Evolutionary conservation across 2,888 invertebrate genomes (phyloP), one percentile per base, ranked within the genome.

Genomic region (Halictus quadricinctus): DNA sequence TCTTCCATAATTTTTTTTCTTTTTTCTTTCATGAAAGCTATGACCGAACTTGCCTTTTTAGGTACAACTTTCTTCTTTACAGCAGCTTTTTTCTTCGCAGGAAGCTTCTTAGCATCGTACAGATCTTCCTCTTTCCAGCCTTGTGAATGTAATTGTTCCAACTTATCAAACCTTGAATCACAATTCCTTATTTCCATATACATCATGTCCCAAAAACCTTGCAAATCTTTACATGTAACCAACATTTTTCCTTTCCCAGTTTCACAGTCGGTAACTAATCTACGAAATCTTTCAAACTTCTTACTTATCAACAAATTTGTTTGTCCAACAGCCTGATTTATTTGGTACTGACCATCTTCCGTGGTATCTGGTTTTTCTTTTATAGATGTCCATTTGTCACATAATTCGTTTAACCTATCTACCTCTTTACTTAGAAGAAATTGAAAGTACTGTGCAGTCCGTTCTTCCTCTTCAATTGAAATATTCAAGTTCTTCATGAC

Each of bases 151-250:
- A 93, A 69, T 43, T 90, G 80, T 13, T 91, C 90, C 8, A 94
- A 86, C 50, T 90, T 91, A 2, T 89, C 80, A 64, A 94, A 94
- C 8, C 94, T 88, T 10, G 69, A 79, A 7, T 93, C 89, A 76
- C 94, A 94, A 72, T 94, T 86, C 36, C 86, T 90, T 21, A 95
- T 95, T 95, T 98, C 97, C 94, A 97, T 96, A 89, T 96, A 96
- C 60, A 97, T 96, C 97, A 97, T 97, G 91, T 98, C 98, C 98
- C 98, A 98, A 95, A 98, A 98, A 46, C 98, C 98, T 90, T 97
- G 97, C 79, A 98, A 95, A 95, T 98, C 98, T 10, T 96, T 96
- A 83, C 96, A 95, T 0, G 96, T 96, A 69, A 97, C 95, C 15
- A 95, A 94, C 87, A 95, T 95, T 48, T 95, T 93, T n/a, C 95